Percentiles rank a stretch among this genome's conserved stretches.
Conservation (phyloP, 2,113 vertebrate genomes). For the Garra rufa region DNA sequence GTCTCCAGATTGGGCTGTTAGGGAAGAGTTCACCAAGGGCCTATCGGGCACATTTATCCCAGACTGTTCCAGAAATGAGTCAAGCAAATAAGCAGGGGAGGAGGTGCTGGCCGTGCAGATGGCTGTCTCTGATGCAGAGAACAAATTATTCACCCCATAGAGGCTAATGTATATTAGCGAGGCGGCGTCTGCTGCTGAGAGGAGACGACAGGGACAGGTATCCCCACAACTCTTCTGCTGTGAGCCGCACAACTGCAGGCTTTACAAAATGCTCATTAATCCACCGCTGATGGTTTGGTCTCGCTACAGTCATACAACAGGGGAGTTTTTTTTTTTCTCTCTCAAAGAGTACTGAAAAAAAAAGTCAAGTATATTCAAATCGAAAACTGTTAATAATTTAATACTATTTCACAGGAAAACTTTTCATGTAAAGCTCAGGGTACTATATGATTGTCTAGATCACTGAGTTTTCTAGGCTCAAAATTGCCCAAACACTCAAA, state of each 20-base stretch:
- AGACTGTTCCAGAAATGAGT: constrained; percentile 71
- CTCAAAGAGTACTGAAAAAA: too few species aligned
- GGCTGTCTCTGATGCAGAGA: constrained; percentile 36
- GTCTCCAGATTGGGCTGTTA: constrained; percentile 79
- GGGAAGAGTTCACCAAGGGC: constrained; percentile 74
- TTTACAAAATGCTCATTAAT: constrained; percentile 57
- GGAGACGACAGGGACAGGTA: constrained; percentile 36
- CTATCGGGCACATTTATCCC: constrained; percentile 81
- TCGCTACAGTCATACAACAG: neutral
- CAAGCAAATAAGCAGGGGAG: constrained; percentile 73
- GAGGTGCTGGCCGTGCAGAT: constrained; percentile 65
- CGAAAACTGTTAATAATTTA: too few species aligned
- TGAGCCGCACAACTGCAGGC: neutral
- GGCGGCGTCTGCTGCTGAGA: constrained; percentile 23
- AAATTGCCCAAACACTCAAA: neutral
- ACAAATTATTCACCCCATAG: constrained; percentile 62
- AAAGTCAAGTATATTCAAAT: too few species aligned
- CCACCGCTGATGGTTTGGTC: neutral
- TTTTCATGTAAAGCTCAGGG: neutral
- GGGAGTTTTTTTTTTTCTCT: neutral
- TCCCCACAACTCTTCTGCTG: constrained; percentile 28
- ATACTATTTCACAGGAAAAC: too few species aligned
- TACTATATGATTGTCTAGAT: neutral
- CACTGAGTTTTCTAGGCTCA: neutral
- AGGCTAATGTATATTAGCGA: constrained; percentile 65